A percentile compares a stretch with the other conserved stretches of the same genome.
Conservation (phyloP, 2,113 vertebrate genomes). For the Prolemur simus region DNA sequence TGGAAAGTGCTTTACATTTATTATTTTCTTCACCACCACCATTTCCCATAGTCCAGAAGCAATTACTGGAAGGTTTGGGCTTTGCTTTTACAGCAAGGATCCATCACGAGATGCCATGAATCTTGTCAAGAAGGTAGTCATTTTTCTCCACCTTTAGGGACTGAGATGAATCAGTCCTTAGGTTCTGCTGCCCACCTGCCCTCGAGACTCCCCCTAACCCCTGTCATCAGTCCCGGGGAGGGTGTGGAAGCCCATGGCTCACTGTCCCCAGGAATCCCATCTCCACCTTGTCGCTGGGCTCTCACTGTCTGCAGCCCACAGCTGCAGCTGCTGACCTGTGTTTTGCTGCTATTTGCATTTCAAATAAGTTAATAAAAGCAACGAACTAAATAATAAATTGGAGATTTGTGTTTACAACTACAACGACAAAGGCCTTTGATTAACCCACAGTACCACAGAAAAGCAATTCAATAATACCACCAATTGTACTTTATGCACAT, state of each 20-base stretch:
- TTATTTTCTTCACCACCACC: not conserved
- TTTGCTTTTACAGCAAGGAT: not conserved
- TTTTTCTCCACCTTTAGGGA: not conserved
- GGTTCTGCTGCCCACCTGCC: not conserved
- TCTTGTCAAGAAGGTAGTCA: not conserved
- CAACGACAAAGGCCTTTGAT: slow-evolving; percentile 58
- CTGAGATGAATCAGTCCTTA: not conserved
- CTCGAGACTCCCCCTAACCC: not conserved
- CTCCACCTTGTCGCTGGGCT: slow-evolving; percentile 50
- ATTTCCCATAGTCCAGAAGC: slow-evolving; percentile 2
- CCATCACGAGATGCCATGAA: not conserved
- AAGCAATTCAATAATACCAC: slow-evolving; percentile 36
- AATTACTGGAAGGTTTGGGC: not conserved
- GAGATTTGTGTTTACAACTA: slow-evolving; percentile 67
- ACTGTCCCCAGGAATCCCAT: not conserved
- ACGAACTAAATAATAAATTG: slow-evolving; percentile 71
- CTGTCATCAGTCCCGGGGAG: not conserved
- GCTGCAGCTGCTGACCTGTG: slow-evolving; percentile 68
- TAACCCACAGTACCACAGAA: slow-evolving; percentile 33
- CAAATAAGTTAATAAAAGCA: slow-evolving; percentile 74
- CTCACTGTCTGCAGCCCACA: slow-evolving; percentile 2
- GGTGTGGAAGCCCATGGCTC: not conserved
- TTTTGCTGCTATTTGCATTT: slow-evolving; percentile 78
- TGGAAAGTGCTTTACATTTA: not conserved
- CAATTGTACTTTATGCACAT: not conserved